Conservation (phyloP, 2,113 vertebrate genomes). For the Cebus imitator region DNA sequence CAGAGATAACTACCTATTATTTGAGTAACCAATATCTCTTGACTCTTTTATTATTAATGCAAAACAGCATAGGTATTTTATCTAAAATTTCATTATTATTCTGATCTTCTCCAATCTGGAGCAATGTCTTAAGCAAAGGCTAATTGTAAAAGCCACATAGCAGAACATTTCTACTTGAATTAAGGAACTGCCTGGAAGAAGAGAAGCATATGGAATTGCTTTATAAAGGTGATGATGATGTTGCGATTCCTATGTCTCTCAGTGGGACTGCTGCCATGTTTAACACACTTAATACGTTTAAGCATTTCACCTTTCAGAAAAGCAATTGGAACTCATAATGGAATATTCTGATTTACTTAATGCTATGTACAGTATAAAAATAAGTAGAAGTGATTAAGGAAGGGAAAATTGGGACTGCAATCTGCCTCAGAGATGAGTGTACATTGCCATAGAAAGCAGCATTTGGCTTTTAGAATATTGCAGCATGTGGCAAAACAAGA, state of each 20-base stretch:
- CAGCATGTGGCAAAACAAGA: not conserved
- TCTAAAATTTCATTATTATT: constrained; percentile 38
- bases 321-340: constrained; percentile 36
- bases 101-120: not conserved
- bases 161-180: not conserved
- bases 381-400: constrained; percentile 65
- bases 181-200: not conserved
- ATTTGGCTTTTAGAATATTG: constrained; percentile 55
- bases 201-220: not conserved
- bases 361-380: constrained; percentile 55
- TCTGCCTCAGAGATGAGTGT: not conserved
- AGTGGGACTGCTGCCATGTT: not conserved
- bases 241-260: not conserved
- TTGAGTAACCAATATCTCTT: not conserved
- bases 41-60: constrained; percentile 16
- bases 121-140: constrained; percentile 40
- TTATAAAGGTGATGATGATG: not conserved
- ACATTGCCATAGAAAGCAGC: not conserved
- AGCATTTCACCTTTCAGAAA: constrained; percentile 43
- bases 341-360: constrained; percentile 61
- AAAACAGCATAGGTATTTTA: not conserved
- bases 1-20: not conserved
- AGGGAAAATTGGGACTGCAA: not conserved
- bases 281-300: constrained; percentile 28
- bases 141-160: constrained; percentile 40